Conservation (phyloP, 2,888 invertebrate genomes). For the Hydrotaea cyrtoneurina region DNA sequence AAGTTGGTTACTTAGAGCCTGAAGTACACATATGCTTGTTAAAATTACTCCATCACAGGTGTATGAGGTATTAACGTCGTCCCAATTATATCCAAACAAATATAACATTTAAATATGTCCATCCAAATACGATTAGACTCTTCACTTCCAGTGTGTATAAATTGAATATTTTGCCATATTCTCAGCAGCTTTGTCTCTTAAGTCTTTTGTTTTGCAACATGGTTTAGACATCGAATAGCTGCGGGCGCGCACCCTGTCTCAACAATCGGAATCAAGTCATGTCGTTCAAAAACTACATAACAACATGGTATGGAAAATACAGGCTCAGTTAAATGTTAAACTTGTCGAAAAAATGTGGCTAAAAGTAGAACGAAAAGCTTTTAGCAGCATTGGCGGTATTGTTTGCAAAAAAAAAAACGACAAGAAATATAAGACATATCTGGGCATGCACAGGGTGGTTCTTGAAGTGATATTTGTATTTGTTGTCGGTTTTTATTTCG, state of each 20-base stretch:
- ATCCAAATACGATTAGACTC: neutral
- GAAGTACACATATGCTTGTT: too few relatives aligned
- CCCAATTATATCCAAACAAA: neutral
- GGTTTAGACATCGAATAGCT: neutral
- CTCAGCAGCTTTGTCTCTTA: neutral
- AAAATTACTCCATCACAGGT: too few relatives aligned
- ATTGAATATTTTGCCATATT: neutral
- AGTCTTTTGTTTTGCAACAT: slow-evolving; percentile 12
- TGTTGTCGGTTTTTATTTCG: too few relatives aligned
- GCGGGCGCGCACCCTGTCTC: too few relatives aligned
- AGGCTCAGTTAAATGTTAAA: neutral
- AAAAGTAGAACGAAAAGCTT: neutral
- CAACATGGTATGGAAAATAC: neutral
- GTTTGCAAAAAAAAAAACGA: neutral
- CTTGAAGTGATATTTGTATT: neutral
- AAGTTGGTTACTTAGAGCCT: too few relatives aligned
- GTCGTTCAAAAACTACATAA: neutral
- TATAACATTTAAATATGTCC: neutral
- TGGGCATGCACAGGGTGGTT: neutral
- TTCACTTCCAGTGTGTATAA: neutral
- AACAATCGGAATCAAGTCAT: neutral
- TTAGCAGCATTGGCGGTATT: neutral
- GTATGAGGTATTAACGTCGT: too few relatives aligned
- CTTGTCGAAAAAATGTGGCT: neutral
- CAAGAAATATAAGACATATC: neutral